Conservation (phyloP, 2,113 vertebrate species). For the Campylomormyrus numenius region DNA sequence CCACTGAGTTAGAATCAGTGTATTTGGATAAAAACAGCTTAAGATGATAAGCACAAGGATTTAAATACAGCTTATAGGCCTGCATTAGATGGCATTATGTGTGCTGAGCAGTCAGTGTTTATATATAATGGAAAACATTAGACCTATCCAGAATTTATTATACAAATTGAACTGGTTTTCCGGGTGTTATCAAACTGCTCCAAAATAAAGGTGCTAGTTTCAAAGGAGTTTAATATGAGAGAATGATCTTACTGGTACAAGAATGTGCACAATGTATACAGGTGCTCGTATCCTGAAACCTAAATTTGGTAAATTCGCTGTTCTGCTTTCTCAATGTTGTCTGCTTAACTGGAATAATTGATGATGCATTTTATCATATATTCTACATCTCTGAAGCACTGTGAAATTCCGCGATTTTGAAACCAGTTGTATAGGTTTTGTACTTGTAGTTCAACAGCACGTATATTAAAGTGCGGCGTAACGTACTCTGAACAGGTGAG, state of each 20-base stretch:
- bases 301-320: background rate
- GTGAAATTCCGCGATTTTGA: background rate
- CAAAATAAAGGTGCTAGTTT: background rate
- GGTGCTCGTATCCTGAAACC: background rate
- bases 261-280: background rate
- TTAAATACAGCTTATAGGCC: background rate
- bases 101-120: background rate
- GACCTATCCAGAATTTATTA: background rate
- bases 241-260: background rate
- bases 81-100: background rate
- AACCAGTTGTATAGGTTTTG: background rate
- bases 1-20: background rate
- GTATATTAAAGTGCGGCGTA: background rate
- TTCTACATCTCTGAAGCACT: background rate
- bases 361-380: background rate
- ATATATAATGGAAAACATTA: background rate
- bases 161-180: background rate
- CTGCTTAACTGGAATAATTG: background rate
- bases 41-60: background rate
- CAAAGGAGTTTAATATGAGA: background rate
- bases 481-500: background rate
- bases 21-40: background rate
- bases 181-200: background rate
- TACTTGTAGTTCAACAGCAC: background rate
- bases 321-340: background rate